These are phyloP conservation scores for Megaustenia siamemsis DNA, from an alignment of 2,888 invertebrate species.

Conservation along the genomic window DNA sequence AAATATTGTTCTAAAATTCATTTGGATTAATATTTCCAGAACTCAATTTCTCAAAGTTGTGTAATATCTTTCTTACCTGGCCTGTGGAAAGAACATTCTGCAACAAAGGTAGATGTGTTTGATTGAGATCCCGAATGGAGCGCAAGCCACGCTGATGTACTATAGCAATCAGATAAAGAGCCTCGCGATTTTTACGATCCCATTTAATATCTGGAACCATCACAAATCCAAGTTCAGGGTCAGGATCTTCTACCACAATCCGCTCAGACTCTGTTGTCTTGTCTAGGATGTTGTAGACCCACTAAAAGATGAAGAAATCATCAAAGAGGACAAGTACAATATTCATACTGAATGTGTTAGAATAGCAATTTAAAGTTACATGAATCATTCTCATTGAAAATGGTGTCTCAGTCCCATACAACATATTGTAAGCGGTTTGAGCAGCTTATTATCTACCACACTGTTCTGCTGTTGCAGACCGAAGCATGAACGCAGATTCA, in stretches of 20 bases:
- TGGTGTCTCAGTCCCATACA: no score
- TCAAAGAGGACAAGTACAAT: background rate
- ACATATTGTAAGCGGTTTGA: no score
- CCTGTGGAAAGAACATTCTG: slow-evolving; percentile 89
- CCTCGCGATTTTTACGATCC: slow-evolving; percentile 89
- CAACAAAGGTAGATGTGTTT: slow-evolving; percentile 88
- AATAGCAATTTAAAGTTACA: no score
- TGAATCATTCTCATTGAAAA: no score
- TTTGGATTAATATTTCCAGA: background rate
- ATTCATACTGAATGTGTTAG: no score
- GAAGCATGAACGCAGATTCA: no score
- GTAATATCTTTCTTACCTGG: slow-evolving; percentile 81
- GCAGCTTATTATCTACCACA: no score
- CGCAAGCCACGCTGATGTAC: slow-evolving; percentile 86
- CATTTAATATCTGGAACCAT: slow-evolving; percentile 97
- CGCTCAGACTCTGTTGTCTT: slow-evolving; percentile 93
- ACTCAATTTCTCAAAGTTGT: background rate
- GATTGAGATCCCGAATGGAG: slow-evolving; percentile 91
- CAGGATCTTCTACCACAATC: slow-evolving; percentile 89
- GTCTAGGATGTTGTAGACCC: slow-evolving; percentile 97
- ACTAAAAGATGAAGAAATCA: slow-evolving; percentile 83
- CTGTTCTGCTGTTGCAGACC: no score
- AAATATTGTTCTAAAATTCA: no score
- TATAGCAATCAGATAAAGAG: slow-evolving; percentile 92
- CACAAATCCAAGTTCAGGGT: slow-evolving; percentile 86